Percentiles rank a stretch among this genome's conserved stretches.
These are phyloP conservation scores for Gandaritis pyraliata DNA, from an alignment of 2,888 invertebrate genomes.

Conservation along the genomic window DNA sequence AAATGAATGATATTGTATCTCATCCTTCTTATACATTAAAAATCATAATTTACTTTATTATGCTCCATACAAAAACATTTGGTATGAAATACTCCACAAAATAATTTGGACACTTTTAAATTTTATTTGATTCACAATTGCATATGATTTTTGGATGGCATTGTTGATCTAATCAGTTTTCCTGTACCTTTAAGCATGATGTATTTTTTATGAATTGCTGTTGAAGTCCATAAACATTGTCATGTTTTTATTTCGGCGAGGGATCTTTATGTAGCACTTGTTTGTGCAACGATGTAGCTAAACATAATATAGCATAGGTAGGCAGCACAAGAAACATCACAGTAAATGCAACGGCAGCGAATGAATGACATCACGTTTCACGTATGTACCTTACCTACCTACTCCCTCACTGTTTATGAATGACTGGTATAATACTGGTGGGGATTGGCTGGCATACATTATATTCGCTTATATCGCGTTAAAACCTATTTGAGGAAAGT, in stretches of 20 bases:
- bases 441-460: conserved; percentile 6
- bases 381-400: conserved; percentile 52
- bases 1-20: conserved; percentile 21
- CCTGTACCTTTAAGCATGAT: conserved; percentile 40
- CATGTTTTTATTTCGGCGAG: conserved; percentile 68
- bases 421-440: conserved; percentile 26
- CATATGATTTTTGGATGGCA: conserved; percentile 22
- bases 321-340: conserved; percentile 40
- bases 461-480: background rate
- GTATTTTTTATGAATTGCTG: conserved; percentile 41
- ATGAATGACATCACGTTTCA: conserved; percentile 72
- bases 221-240: conserved; percentile 63
- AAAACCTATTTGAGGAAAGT: conserved; percentile 37
- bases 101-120: background rate
- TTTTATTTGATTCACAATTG: conserved; percentile 1
- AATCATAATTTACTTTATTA: conserved; percentile 3
- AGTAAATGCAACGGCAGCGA: conserved; percentile 60
- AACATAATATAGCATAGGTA: conserved; percentile 28
- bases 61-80: background rate
- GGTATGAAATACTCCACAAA: background rate
- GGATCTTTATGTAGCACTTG: conserved; percentile 56
- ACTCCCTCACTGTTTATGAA: conserved; percentile 7
- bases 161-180: conserved; percentile 37
- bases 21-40: conserved; percentile 12
- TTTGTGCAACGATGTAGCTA: conserved; percentile 34